Conservation (phyloP, 92 coral and sea anemone genomes). For the Palythoa heliodiscus region DNA sequence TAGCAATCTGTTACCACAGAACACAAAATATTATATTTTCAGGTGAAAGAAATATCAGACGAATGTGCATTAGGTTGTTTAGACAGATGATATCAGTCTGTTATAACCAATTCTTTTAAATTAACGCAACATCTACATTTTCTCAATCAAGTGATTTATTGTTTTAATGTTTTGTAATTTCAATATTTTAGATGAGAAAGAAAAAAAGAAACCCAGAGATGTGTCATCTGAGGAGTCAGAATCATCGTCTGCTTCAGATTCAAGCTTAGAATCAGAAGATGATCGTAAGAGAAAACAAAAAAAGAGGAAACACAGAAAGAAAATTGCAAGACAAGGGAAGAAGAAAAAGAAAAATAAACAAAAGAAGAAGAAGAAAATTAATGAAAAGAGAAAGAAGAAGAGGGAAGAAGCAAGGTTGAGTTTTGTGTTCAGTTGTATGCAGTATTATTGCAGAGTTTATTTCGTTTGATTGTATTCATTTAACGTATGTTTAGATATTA, state of each 20-base stretch:
- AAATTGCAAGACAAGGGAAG: constrained; percentile 45
- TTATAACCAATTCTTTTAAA: neutral
- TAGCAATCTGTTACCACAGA: no score
- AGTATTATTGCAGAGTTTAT: no score
- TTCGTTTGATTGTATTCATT: no score
- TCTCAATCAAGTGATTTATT: no score
- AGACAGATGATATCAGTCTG: no score
- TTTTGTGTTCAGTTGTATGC: neutral
- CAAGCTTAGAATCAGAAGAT: constrained; percentile 69
- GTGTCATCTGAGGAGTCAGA: constrained; percentile 46
- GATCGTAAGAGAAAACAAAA: constrained; percentile 46
- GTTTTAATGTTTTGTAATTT: neutral
- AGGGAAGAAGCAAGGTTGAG: constrained; percentile 38
- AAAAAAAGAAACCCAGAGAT: constrained; percentile 49
- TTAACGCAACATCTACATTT: neutral
- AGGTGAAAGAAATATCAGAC: no score
- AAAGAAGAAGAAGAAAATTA: constrained; percentile 54
- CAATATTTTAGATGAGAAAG: constrained; percentile 51
- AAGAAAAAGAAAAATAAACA: constrained; percentile 50
- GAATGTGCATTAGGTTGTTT: no score
- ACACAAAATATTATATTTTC: no score
- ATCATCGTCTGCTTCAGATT: constrained; percentile 65
- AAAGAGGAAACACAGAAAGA: constrained; percentile 68
- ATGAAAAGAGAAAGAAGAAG: constrained; percentile 56
- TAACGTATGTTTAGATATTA: no score